Conservation (phyloP, 1,140 invertebrate species). For the Trichonephila clavipes region DNA sequence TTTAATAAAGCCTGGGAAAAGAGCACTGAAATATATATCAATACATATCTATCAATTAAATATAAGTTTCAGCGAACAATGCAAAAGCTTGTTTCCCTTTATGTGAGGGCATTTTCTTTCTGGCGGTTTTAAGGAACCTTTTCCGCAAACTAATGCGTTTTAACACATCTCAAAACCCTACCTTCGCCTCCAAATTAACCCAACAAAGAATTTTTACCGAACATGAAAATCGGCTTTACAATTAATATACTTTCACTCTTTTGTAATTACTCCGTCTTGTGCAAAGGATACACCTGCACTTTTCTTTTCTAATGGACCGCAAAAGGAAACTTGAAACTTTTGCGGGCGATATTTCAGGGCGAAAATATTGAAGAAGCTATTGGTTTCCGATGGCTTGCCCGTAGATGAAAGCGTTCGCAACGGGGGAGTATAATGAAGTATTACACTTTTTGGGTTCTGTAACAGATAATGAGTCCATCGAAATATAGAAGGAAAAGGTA, state of each 20-base stretch:
- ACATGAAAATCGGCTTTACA: constrained; percentile 21
- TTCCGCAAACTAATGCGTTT: neutral
- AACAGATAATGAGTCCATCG: constrained; percentile 51
- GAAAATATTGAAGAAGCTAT: constrained; percentile 43
- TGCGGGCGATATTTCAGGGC: constrained; percentile 23
- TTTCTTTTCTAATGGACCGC: neutral
- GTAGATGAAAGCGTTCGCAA: neutral
- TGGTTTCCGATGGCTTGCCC: constrained; percentile 11
- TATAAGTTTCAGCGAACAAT: neutral
- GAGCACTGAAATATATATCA: neutral
- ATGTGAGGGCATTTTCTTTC: neutral
- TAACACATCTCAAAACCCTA: neutral
- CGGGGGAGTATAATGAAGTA: neutral
- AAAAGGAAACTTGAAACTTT: constrained; percentile 41
- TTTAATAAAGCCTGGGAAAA: neutral
- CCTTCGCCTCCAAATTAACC: neutral
- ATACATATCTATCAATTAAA: neutral
- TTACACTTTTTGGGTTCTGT: constrained; percentile 51
- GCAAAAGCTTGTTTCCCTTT: neutral
- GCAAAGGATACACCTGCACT: neutral
- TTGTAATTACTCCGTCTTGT: neutral
- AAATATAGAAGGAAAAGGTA: constrained; percentile 2
- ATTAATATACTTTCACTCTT: constrained; percentile 44
- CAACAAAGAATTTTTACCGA: neutral
- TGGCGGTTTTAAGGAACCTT: neutral